Conservation (phyloP, 2,797 vertebrate species). For the Manis javanica region DNA sequence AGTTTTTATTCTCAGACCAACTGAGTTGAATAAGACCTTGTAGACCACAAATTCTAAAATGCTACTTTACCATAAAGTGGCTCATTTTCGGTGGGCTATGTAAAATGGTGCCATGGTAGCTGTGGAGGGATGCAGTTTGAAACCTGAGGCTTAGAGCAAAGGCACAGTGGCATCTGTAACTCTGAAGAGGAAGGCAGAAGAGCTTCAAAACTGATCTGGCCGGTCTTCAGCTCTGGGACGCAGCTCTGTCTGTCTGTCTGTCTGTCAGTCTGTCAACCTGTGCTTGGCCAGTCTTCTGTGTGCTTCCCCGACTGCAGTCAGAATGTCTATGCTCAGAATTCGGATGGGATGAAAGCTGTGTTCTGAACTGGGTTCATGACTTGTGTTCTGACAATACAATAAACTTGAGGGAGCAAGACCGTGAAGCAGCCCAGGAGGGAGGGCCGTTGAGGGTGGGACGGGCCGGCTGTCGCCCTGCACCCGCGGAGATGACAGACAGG, state of each 20-base stretch:
- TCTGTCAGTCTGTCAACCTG: slow-evolving; percentile 78
- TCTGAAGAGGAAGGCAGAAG: slow-evolving; percentile 80
- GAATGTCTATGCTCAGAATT: slow-evolving; percentile 54
- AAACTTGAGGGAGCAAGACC: neutral
- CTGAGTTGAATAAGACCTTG: slow-evolving; percentile 52
- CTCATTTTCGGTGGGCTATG: slow-evolving; percentile 74
- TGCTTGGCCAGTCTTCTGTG: slow-evolving; percentile 61
- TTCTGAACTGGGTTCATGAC: slow-evolving; percentile 16
- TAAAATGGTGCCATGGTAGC: slow-evolving; percentile 72
- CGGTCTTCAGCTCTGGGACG: slow-evolving; percentile 77
- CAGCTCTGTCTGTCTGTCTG: slow-evolving; percentile 70
- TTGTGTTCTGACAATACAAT: neutral
- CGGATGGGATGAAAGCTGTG: slow-evolving; percentile 46
- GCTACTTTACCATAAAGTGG: slow-evolving; percentile 71
- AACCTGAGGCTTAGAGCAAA: slow-evolving; percentile 72
- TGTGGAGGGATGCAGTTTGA: slow-evolving; percentile 77
- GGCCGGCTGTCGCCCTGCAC: accelerated
- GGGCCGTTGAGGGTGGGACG: too few relatives aligned
- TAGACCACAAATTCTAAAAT: slow-evolving; percentile 67
- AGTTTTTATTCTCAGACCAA: slow-evolving; percentile 24
- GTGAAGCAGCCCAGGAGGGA: neutral
- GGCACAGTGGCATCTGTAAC: slow-evolving; percentile 69
- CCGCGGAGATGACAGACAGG: neutral
- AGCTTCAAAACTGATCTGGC: slow-evolving; percentile 82
- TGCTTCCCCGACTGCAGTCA: slow-evolving; percentile 44